Evolutionary conservation across 2,113 vertebrate species (phyloP), one percentile per base, ranked within the genome.

Genomic region (Colinus virginianus): DNA sequence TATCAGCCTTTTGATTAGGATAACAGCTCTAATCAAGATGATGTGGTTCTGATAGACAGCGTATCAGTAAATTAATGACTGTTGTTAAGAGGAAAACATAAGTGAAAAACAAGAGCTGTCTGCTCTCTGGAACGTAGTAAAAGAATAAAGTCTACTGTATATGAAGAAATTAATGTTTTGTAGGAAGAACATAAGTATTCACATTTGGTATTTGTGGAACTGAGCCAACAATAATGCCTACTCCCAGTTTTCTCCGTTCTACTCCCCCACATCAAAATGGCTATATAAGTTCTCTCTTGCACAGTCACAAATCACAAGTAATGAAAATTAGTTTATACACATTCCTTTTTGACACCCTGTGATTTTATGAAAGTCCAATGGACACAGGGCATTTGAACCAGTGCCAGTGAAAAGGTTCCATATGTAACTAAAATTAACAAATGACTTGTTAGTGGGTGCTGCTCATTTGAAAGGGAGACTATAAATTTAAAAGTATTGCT

Each of bases 1-100:
- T 98, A 98, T 98, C 97, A 98, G 96, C 96, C 96, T 98, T 98
- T 98, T 98, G 97, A 98, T 98, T 98, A 98, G 97, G 98, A 98
- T 98, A 98, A 98, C 98, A 98, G 96, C 97, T 97, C 94, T 97
- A 98, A 98, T 98, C 98, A 98, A 98, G 98, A 98, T 97, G 97
- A 97, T 97, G 96, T 96, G 94, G 96, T 97, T 94, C 97, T 98
- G 98, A 98, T 97, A 98, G 97, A 98, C 97, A 97, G 96, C 92
- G 32, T 97, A 97, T 97, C 97, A 97, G 96, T 98, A 97, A 97
- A 98, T 98, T 98, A 98, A 97, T 98, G 97, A 96, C 96, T 98
- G 84, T 95, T 97, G 96, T 98, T 97, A 96, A 97, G 93, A 91
- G 78, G 95, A 95, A 95, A 97, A 96, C 96, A 93, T 90, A 96